Evolutionary conservation across 2,888 invertebrate genomes (phyloP), one percentile per base, ranked within the genome.

Genomic region (Ectobius pallidus): DNA sequence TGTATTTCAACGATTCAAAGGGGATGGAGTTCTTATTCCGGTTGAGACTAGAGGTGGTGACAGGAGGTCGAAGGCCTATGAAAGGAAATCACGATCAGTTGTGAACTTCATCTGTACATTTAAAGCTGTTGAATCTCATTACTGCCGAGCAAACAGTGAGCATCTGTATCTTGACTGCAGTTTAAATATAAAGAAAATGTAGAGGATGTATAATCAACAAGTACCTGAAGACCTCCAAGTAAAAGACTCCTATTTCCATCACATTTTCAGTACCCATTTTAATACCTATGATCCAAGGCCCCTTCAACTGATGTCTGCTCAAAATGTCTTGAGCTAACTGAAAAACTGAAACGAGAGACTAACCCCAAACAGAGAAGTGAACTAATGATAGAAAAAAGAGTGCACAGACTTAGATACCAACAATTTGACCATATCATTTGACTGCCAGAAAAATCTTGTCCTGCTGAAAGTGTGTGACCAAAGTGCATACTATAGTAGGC

Each of bases 171-270:
- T 65, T 65, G 22, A 20, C 42, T 20, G 42, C 22, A 65, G 65
- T 65, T 65, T 39, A 65, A 65, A 65, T 27, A 42, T 22, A 16
- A 65, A 65, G 3, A 65, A 65, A 34, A 65, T 65, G 27, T 39
- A 42, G 22, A 65, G 65, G 20, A 44, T 65, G 20, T 65, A 65
- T 42, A 65, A 1, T 22, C 65, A 65, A 44, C 6, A 39, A 20
- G 34, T 65, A 39, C 14, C 39, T 42, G 22, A 22, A 16, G 65
- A 42, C 25, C 65, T 65, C 27, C 34, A 65, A 27, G 44, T 44
- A 0, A 65, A 65, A 42, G 20, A 65, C 14, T 44, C 44, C 20
- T 42, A 65, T 18, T 42, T 65, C 22, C 14, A 25, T 18, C 62
- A 62, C 62, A 62, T 65, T 22, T 65, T 39, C 44, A 44, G 27